Base-by-base conservation (phyloP, 2,113 vertebrate genomes). In the Bambusicola thoracicus region DNA sequence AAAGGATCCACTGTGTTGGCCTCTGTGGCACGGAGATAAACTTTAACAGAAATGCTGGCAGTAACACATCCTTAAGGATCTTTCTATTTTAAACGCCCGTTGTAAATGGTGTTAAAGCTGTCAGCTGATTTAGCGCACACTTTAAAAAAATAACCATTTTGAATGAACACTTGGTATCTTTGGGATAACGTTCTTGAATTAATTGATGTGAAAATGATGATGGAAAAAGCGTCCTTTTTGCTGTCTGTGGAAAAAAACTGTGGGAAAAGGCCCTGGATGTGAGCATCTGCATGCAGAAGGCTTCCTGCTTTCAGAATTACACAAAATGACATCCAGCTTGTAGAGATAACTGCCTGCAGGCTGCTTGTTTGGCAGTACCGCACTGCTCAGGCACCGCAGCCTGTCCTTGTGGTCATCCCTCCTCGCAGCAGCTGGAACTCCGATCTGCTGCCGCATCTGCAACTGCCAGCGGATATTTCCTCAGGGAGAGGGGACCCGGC, bases 401-500 rank as follows among this genome's bases (percentile, higher is more conserved):
- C 34, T 36, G n/a, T 69, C 34, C 66, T 68, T 25, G 44, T 34
- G 13, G 32, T 24, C 43, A 11, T 25, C 10, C 43, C 22, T n/a
- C 13, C 15, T 46, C 32, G n/a, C 32, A 68, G 43, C 11, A 24
- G 11, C 44, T 68, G 66, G 22, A 12, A 20, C 40, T 30, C 30
- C 13, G 63, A 30, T 43, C 40, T 66, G 63, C 40, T 43, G 40
- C 53, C 30, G 22, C 21, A 61, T 14, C 58, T 61, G 21, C 11
- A 27, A 12, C 13, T 16, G 27, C 38, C 41, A 4, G 7, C 5
- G 19, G 49, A 15, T 56, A 22, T n/a, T n/a, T 36, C 18, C 55
- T 17, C 11, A 4, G 1, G 29, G 53, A 11, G 5, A 38, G 30
- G 49, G 55, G 41, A 58, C 16, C 30, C 51, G 0, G 0, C 4